These are phyloP conservation scores for Pyrgilauda ruficollis DNA, from an alignment of 2,113 vertebrate species.

Conservation along the genomic window DNA sequence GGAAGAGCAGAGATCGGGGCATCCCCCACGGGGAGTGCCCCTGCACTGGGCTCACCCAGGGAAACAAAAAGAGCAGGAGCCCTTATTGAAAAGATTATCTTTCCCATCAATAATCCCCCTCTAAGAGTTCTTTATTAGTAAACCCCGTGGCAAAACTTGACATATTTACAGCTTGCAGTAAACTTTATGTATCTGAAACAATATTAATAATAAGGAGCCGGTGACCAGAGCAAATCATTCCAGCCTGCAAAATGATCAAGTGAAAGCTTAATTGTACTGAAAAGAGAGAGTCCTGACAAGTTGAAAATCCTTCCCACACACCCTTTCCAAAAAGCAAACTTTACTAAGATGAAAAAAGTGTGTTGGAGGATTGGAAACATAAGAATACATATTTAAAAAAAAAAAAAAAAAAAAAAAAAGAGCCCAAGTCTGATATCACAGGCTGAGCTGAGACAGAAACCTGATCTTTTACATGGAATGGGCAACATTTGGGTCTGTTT, in stretches of 20 bases:
- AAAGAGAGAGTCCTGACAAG: slow-evolving; percentile 61
- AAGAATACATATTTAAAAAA: slow-evolving; percentile 69
- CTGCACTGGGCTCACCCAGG: not conserved
- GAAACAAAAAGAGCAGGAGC: slow-evolving; percentile 28
- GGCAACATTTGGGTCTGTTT: slow-evolving; percentile 83
- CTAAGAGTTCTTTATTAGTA: slow-evolving; percentile 76
- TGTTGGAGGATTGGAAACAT: slow-evolving; percentile 74
- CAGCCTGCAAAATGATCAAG: slow-evolving; percentile 73
- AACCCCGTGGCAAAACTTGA: slow-evolving; percentile 74
- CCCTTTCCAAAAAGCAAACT: slow-evolving; percentile 39
- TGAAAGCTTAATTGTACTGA: slow-evolving; percentile 73
- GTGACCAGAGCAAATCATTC: slow-evolving; percentile 75
- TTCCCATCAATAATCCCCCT: slow-evolving; percentile 77
- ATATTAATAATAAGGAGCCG: slow-evolving; percentile 70
- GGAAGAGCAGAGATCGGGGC: not conserved
- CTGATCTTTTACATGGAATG: slow-evolving; percentile 79
- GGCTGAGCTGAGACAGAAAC: slow-evolving; percentile 75
- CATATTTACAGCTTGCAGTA: slow-evolving; percentile 79
- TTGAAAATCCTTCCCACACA: slow-evolving; percentile 62
- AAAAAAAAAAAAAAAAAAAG: not conserved
- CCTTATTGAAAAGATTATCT: slow-evolving; percentile 83
- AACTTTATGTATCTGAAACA: slow-evolving; percentile 76
- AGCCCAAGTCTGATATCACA: slow-evolving; percentile 70
- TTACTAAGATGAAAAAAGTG: slow-evolving; percentile 72
- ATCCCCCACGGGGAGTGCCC: slow-evolving; percentile 5